These are phyloP conservation scores for Machimus rusticus DNA, from an alignment of 2,888 invertebrate genomes.

Conservation along the genomic window DNA sequence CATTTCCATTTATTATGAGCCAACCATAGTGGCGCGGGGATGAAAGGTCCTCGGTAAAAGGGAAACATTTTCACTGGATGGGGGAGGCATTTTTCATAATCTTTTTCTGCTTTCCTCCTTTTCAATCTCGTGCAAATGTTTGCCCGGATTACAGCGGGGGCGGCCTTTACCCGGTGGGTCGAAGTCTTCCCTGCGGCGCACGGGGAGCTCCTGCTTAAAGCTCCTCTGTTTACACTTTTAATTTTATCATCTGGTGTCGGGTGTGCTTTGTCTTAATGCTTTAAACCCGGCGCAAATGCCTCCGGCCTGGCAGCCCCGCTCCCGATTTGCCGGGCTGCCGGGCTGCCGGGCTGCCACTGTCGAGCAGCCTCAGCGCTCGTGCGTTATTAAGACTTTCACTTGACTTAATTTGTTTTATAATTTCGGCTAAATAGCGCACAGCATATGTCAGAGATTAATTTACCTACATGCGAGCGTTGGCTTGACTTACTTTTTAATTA, in stretches of 20 bases:
- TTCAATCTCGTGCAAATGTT: conserved; percentile 31
- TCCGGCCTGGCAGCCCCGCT: background rate
- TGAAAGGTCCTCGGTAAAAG: background rate
- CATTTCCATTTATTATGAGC: conserved; percentile 37
- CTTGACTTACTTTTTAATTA: background rate
- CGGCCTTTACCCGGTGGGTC: background rate
- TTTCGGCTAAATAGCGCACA: background rate
- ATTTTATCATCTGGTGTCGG: conserved; percentile 29
- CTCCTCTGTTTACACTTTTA: conserved; percentile 26
- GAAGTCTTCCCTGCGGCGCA: background rate
- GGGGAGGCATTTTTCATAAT: conserved; percentile 31
- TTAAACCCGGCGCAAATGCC: background rate
- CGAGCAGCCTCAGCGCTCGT: background rate
- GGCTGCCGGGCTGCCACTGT: background rate
- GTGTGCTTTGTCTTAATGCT: background rate
- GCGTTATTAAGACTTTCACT: background rate
- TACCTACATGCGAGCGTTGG: background rate
- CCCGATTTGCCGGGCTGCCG: no score
- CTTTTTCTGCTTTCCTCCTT: conserved; percentile 29
- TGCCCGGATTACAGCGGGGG: conserved; percentile 16
- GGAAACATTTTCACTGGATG: conserved; percentile 25
- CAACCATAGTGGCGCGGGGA: background rate
- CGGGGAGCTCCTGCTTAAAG: background rate
- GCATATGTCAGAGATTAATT: conserved; percentile 19
- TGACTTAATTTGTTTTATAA: conserved; percentile 13